phyloP scores from a whole-genome alignment of 2,113 vertebrate genomes.

The Miniopterus natalensis region DNA sequence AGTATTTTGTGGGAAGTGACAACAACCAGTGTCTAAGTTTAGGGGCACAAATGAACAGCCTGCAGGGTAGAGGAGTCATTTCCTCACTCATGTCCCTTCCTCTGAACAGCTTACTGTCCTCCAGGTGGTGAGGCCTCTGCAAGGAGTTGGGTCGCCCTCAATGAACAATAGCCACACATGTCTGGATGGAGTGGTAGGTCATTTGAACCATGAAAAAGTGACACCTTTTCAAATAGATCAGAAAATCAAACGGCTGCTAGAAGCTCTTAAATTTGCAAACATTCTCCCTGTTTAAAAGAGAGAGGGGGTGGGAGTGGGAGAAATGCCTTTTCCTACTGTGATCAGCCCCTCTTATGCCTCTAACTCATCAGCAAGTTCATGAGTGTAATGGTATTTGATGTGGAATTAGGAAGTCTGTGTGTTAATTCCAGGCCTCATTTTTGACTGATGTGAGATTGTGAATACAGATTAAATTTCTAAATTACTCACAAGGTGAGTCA shows the following conservation, averaged over 20 bases:
- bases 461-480: constrained; percentile 39
- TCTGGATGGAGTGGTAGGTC: background rate
- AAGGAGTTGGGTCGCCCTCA: constrained; percentile 19
- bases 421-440: background rate
- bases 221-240: constrained; percentile 31
- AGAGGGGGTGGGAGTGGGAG: background rate
- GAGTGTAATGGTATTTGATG: background rate
- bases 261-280: constrained; percentile 10
- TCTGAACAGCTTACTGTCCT: background rate
- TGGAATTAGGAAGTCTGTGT: background rate
- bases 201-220: constrained; percentile 23
- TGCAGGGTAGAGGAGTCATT: background rate
- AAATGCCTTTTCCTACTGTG: background rate
- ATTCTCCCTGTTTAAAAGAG: constrained; percentile 23
- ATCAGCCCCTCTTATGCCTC: background rate
- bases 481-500: constrained; percentile 22
- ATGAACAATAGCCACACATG: background rate
- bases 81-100: background rate
- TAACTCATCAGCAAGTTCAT: background rate
- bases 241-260: constrained; percentile 37
- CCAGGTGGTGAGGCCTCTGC: background rate
- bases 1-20: background rate
- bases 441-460: background rate
- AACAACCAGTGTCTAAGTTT: background rate
- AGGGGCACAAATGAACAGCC: background rate